Percentiles rank a stretch among this genome's conserved stretches.
These are phyloP conservation scores for Catocala fraxini DNA, from an alignment of 2,888 invertebrate species.

Conservation along the genomic window DNA sequence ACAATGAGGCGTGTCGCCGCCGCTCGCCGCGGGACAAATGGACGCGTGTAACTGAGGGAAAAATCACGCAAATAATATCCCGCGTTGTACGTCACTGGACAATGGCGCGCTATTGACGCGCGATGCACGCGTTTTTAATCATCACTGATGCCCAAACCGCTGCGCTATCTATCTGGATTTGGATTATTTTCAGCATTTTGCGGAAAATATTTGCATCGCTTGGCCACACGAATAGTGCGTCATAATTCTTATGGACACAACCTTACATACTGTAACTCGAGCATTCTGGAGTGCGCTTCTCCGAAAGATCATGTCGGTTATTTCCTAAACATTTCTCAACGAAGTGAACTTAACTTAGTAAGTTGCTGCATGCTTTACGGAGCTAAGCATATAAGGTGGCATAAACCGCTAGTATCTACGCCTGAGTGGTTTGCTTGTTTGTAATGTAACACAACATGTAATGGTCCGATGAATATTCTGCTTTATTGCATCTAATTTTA, in stretches of 20 bases:
- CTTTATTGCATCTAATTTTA: conserved; percentile 12
- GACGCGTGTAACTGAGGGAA: conserved; percentile 36
- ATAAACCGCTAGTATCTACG: conserved; percentile 2
- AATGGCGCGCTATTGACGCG: conserved; percentile 29
- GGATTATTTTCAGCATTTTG: conserved; percentile 15
- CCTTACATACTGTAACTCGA: conserved; percentile 16
- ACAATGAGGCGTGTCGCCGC: conserved; percentile 72
- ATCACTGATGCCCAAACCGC: conserved; percentile 19
- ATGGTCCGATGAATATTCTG: background rate
- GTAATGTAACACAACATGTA: conserved; percentile 9
- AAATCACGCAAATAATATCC: conserved; percentile 45
- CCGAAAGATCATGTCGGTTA: conserved; percentile 3
- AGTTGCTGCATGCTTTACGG: conserved; percentile 25
- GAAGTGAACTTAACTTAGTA: conserved; percentile 15
- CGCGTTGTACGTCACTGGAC: conserved; percentile 40
- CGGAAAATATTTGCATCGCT: conserved; percentile 8
- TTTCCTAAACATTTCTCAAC: conserved; percentile 13
- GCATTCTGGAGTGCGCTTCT: conserved; percentile 2
- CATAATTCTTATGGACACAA: conserved; percentile 15
- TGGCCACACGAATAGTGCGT: background rate
- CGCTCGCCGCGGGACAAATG: conserved; percentile 51
- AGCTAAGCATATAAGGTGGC: conserved; percentile 11
- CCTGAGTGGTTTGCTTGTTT: conserved; percentile 22
- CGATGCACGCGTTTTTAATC: conserved; percentile 35
- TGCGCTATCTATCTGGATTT: background rate